Evolutionary conservation across 2,113 vertebrate species (phyloP).

Genomic region (Etheostoma spectabile): DNA sequence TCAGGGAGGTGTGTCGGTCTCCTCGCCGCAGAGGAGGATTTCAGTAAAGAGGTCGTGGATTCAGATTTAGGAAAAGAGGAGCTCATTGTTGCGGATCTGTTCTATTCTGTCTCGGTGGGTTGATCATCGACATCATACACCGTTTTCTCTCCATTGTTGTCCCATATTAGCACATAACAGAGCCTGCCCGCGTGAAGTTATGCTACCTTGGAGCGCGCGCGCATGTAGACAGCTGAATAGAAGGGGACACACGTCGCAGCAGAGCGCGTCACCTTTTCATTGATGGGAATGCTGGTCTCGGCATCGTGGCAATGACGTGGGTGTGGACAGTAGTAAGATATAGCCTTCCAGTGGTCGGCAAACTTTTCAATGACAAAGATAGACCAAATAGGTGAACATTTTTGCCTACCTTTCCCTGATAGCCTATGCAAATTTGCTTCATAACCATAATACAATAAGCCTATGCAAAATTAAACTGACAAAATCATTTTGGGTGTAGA

Average conservation of each 20-base stretch:
- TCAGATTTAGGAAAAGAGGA: slow-evolving; percentile 91
- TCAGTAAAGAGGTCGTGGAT: slow-evolving; percentile 90
- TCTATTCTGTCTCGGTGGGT: slow-evolving; percentile 21
- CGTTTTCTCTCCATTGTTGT: slow-evolving; percentile 33
- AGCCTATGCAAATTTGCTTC: not conserved
- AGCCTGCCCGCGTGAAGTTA: slow-evolving; percentile 47
- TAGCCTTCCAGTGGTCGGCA: not conserved
- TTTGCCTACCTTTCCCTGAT: too few species aligned
- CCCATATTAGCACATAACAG: slow-evolving; percentile 36
- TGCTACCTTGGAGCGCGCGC: slow-evolving; percentile 64
- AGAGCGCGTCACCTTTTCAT: slow-evolving; percentile 74
- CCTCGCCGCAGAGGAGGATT: slow-evolving; percentile 76
- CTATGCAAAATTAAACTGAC: not conserved
- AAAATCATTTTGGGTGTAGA: not conserved
- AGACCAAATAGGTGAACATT: not conserved
- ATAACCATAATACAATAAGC: not conserved
- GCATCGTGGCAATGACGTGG: slow-evolving; percentile 56
- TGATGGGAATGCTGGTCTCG: slow-evolving; percentile 57
- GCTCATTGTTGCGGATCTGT: slow-evolving; percentile 86
- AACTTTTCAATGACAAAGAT: slow-evolving; percentile 32
- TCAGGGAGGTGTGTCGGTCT: slow-evolving; percentile 73
- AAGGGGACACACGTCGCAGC: slow-evolving; percentile 51
- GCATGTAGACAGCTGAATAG: slow-evolving; percentile 29
- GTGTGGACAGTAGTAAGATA: slow-evolving; percentile 34
- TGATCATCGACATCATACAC: slow-evolving; percentile 42